phyloP scores from a whole-genome alignment of 1,140 invertebrate genomes.

The Zaprionus capensis region DNA sequence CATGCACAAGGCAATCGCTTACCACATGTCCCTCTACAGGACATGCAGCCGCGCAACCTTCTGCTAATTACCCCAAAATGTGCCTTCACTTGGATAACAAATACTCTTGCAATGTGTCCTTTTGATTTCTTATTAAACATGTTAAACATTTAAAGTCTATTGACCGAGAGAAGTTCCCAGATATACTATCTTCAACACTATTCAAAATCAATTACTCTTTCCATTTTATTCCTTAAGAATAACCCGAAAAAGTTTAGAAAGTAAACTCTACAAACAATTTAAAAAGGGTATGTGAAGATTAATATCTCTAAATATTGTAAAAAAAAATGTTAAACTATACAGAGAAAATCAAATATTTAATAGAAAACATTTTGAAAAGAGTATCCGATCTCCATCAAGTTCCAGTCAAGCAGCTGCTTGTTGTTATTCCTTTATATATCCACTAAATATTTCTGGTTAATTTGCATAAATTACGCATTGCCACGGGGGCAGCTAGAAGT shows the following conservation, averaged over 20 bases:
- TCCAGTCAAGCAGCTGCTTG: background rate
- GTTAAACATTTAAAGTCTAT: background rate
- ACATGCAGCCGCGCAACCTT: conserved; percentile 18
- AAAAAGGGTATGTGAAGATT: no score
- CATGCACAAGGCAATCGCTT: conserved; percentile 49
- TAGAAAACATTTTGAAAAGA: background rate
- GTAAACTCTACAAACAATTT: no score
- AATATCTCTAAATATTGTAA: background rate
- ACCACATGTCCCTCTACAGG: conserved; percentile 52
- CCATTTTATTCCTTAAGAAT: background rate
- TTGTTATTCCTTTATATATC: conserved; percentile 3
- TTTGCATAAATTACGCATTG: conserved; percentile 63
- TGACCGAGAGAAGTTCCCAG: no score
- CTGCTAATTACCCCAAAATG: conserved; percentile 56
- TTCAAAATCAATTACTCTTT: background rate
- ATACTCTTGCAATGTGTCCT: background rate
- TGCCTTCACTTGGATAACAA: conserved; percentile 21
- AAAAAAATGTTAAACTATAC: no score
- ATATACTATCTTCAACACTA: no score
- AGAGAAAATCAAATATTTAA: background rate
- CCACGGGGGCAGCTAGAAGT: conserved; percentile 13
- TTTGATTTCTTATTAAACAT: background rate
- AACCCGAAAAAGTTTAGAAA: background rate
- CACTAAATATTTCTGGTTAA: conserved; percentile 39
- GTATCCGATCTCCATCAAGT: background rate